Evolutionary conservation across 2,113 vertebrate species (phyloP).

Genomic region (Hyla sarda): DNA sequence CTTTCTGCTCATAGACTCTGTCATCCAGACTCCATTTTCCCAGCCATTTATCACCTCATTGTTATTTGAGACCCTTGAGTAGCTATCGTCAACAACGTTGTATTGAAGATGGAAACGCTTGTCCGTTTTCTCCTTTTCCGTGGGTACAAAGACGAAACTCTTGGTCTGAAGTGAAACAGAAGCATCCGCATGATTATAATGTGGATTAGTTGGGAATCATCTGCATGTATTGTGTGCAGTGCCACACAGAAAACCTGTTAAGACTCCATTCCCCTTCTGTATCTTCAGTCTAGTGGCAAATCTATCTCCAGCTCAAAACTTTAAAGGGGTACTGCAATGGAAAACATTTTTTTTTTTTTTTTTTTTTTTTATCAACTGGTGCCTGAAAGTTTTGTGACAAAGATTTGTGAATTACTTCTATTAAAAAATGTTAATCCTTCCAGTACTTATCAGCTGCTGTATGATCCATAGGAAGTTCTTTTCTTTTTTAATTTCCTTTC

Average conservation of each 20-base stretch:
- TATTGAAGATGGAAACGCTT: slow-evolving; percentile 84
- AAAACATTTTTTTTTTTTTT: no score
- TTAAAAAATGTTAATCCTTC: no score
- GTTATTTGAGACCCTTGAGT: slow-evolving; percentile 81
- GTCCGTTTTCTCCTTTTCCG: slow-evolving; percentile 82
- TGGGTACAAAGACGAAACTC: slow-evolving; percentile 82
- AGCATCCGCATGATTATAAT: neutral
- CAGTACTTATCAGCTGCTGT: no score
- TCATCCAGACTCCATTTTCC: slow-evolving; percentile 85
- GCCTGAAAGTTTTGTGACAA: no score
- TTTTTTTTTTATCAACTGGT: no score
- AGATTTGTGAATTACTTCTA: no score
- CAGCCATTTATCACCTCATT: slow-evolving; percentile 80
- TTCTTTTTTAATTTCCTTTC: no score
- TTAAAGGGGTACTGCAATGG: no score
- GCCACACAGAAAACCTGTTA: neutral
- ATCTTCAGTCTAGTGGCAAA: no score
- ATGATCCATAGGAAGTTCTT: no score
- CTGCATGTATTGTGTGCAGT: neutral
- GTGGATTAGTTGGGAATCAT: neutral
- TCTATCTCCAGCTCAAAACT: no score
- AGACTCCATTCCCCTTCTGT: no score
- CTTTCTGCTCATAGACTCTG: slow-evolving; percentile 87
- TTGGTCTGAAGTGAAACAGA: slow-evolving; percentile 66
- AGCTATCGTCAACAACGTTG: slow-evolving; percentile 80